Conservation (phyloP, 2,888 invertebrate species). For the Hoplodrina ambigua region DNA sequence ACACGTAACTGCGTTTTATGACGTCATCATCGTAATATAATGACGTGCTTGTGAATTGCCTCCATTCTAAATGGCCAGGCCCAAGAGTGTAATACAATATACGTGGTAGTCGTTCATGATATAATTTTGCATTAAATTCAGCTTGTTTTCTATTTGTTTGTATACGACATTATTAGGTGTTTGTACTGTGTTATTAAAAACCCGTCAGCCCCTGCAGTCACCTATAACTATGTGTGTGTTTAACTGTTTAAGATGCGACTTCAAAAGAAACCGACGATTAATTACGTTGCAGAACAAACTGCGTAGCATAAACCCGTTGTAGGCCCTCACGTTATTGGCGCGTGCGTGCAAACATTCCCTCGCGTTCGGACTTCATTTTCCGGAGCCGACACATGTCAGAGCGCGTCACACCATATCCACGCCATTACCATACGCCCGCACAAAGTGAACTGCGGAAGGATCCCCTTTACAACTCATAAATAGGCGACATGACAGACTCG, state of each 20-base stretch:
- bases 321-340: slow-evolving; percentile 56
- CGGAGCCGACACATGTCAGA: slow-evolving; percentile 85
- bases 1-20: slow-evolving; percentile 75
- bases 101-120: slow-evolving; percentile 22
- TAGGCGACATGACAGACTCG: slow-evolving; percentile 79
- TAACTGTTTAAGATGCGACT: slow-evolving; percentile 53
- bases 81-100: slow-evolving; percentile 38
- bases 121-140: slow-evolving; percentile 34
- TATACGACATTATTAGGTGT: not conserved
- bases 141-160: slow-evolving; percentile 13
- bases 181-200: slow-evolving; percentile 37
- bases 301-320: slow-evolving; percentile 54
- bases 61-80: slow-evolving; percentile 69
- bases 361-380: slow-evolving; percentile 83
- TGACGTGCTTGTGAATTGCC: slow-evolving; percentile 76
- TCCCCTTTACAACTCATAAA: slow-evolving; percentile 85
- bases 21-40: slow-evolving; percentile 78
- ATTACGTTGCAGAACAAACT: slow-evolving; percentile 58
- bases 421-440: slow-evolving; percentile 84
- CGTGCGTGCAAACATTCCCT: slow-evolving; percentile 69
- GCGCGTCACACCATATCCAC: slow-evolving; percentile 82
- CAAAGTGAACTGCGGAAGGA: slow-evolving; percentile 81
- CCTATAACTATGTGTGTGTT: slow-evolving; percentile 37
- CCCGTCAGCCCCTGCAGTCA: slow-evolving; percentile 16
- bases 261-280: slow-evolving; percentile 60